Evolutionary conservation across 1,140 invertebrate genomes (phyloP).

Genomic region (Papilio aristodemus): DNA sequence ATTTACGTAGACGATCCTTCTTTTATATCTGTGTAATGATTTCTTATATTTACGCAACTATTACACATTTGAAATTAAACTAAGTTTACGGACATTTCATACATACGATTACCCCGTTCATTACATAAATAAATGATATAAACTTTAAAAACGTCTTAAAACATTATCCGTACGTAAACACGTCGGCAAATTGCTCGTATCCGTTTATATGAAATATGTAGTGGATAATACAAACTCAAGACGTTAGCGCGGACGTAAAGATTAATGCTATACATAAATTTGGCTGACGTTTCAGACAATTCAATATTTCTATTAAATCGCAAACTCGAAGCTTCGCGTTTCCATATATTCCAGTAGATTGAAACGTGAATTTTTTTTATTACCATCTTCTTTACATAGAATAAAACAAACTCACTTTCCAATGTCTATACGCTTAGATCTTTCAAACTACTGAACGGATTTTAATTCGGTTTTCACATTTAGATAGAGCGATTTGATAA

Average conservation of each 20-base stretch:
- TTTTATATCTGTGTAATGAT: too few relatives aligned
- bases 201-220: conserved; percentile 14
- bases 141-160: background rate
- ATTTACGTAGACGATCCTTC: too few relatives aligned
- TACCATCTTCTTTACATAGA: too few relatives aligned
- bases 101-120: too few relatives aligned
- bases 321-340: background rate
- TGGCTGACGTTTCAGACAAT: conserved; percentile 16
- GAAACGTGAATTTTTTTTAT: background rate
- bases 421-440: too few relatives aligned
- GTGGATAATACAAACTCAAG: conserved; percentile 19
- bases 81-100: too few relatives aligned
- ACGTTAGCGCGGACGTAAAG: background rate
- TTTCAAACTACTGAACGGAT: too few relatives aligned
- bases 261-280: conserved; percentile 3
- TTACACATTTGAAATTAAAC: too few relatives aligned
- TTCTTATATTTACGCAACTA: too few relatives aligned
- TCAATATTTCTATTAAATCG: conserved; percentile 21
- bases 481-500: too few relatives aligned
- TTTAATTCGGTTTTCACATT: too few relatives aligned
- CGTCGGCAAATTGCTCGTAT: conserved; percentile 6
- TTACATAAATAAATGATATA: background rate
- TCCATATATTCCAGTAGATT: background rate
- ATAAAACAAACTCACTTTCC: too few relatives aligned
- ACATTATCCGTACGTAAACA: background rate